Conservation (phyloP, 2,113 vertebrate species). For the Cnemophilus loriae region DNA sequence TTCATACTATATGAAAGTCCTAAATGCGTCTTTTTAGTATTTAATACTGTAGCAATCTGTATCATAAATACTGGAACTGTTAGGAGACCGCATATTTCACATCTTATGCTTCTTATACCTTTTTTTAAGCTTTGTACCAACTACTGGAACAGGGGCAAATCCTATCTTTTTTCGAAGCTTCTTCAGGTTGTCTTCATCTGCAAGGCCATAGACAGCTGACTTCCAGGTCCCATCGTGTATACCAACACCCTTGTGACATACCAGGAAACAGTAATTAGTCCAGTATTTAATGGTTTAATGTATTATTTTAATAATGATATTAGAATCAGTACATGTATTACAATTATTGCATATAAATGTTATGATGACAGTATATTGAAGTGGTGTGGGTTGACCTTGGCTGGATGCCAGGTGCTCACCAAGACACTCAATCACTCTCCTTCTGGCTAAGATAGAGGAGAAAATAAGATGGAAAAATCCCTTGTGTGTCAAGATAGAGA, state of each 20-base stretch:
- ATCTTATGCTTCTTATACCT: background rate
- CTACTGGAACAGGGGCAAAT: constrained; percentile 3
- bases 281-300: background rate
- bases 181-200: background rate
- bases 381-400: background rate
- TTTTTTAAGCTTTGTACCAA: constrained; percentile 24
- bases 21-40: background rate
- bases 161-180: constrained; percentile 17
- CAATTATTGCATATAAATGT: background rate
- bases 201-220: constrained; percentile 18
- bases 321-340: background rate
- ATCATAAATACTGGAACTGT: background rate
- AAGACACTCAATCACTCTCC: background rate
- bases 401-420: background rate
- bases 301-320: background rate
- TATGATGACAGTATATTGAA: background rate
- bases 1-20: background rate
- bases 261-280: background rate
- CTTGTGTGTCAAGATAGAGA: background rate
- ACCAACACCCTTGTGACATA: background rate
- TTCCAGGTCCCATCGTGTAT: constrained; percentile 18
- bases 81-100: background rate
- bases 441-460: background rate
- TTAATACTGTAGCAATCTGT: background rate
- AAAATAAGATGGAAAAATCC: background rate